A percentile compares a stretch with the other conserved stretches of the same genome.
These are phyloP conservation scores for Nephila pilipes DNA, from an alignment of 1,140 invertebrate genomes.

Conservation along the genomic window DNA sequence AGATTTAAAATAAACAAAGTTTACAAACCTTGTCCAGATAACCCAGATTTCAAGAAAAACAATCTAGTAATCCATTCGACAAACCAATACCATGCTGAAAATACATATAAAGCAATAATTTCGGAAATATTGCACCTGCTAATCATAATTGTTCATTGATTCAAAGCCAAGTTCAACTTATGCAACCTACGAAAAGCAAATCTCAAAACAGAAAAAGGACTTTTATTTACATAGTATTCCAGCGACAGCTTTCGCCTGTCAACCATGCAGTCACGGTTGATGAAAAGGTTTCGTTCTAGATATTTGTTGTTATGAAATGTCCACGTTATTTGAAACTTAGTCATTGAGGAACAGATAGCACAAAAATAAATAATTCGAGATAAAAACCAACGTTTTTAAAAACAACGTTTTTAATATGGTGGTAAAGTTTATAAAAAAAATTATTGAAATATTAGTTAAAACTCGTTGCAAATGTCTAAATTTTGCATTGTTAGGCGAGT, in stretches of 20 bases:
- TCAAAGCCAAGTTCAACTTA: background rate
- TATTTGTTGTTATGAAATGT: background rate
- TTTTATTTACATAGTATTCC: background rate
- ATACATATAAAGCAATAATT: slow-evolving; percentile 53
- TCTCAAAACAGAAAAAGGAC: too few species aligned
- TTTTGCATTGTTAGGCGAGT: too few species aligned
- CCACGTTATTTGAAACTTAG: background rate
- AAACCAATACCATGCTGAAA: slow-evolving; percentile 62
- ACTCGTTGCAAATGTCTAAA: too few species aligned
- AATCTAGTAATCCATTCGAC: slow-evolving; percentile 32
- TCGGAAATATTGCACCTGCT: slow-evolving; percentile 46
- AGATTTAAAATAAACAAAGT: too few species aligned
- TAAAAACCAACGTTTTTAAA: too few species aligned
- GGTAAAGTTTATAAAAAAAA: too few species aligned
- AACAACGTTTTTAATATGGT: too few species aligned
- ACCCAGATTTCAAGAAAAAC: slow-evolving; percentile 62
- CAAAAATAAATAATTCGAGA: too few species aligned
- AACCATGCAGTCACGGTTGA: background rate
- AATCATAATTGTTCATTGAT: slow-evolving; percentile 5
- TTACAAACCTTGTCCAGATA: slow-evolving; percentile 61
- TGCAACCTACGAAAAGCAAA: too few species aligned
- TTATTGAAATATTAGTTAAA: too few species aligned
- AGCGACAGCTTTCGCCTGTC: background rate
- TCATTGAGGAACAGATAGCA: too few species aligned
- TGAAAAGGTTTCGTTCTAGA: background rate